Base-by-base conservation (phyloP, 2,888 invertebrate genomes). In the Dryomyza anilis region DNA sequence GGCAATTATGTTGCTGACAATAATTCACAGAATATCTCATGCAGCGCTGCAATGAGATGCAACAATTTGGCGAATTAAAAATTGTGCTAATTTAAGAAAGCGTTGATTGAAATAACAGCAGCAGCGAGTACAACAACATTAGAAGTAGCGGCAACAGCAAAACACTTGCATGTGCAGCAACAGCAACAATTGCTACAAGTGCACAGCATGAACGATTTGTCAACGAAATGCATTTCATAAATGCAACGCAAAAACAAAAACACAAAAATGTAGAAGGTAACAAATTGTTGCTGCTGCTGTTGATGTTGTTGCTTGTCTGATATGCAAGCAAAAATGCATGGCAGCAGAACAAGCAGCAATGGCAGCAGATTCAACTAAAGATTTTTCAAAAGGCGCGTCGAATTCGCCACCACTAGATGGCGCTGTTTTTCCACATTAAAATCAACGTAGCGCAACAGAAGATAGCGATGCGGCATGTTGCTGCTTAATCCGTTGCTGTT, bases 141-240 rank as follows among this genome's bases (percentile, higher is more conserved):
- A 2, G 16, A 23, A 50, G 25, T 25, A 50, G 14, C 39, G 43
- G 25, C 39, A 39, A 39, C 39, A n/a, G 25, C 39, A 12, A 56
- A 56, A 23, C 39, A 3, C 23, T 21, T 25, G 25, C 6, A 25
- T n/a, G 23, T 12, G 25, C 62, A 68, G 68, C 43, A 57, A 43
- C 39, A 39, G 39, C 39, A 57, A 43, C 39, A 58, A 45, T 43
- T 25, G 43, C 27, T 27, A 45, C 58, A 69, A 68, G 66, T 69
- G 56, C 39, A 61, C 57, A 10, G n/a, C n/a, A 46, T 46, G 36
- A 55, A 36, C 55, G 55, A 55, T 55, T 55, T 55, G 55, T 55
- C 55, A 55, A 55, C 55, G 36, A 55, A 33, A 55, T 36, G 36
- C 55, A 55, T 55, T 55, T 36, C 55, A 55, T 55, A 55, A 55